Conservation (phyloP, 2,113 vertebrate species). For the Tachysurus fulvidraco region DNA sequence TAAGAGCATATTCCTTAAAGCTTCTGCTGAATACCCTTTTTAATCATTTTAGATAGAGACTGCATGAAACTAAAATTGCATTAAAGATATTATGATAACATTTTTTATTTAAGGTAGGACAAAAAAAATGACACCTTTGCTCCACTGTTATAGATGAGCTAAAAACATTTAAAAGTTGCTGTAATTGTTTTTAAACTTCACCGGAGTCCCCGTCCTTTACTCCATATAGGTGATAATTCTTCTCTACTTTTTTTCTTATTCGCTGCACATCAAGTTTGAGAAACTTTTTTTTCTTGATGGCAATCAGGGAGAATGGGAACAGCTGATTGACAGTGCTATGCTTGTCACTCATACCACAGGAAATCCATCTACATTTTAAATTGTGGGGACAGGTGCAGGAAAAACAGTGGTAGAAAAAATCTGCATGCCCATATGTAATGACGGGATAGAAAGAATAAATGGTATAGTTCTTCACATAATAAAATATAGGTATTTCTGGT, state of each 20-base stretch:
- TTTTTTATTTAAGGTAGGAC: neutral
- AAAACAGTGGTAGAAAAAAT: conserved; percentile 8
- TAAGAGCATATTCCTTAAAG: neutral
- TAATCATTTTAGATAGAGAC: neutral
- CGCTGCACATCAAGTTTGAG: conserved; percentile 54
- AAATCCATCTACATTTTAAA: conserved; percentile 41
- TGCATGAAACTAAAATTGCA: neutral
- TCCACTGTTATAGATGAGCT: neutral
- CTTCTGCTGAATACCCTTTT: neutral
- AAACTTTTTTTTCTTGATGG: conserved; percentile 59
- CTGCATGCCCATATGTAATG: neutral
- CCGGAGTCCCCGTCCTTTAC: neutral
- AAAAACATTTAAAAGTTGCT: neutral
- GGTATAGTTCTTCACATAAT: neutral
- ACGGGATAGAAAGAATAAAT: neutral
- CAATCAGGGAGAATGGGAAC: conserved; percentile 57
- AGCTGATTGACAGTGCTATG: conserved; percentile 62
- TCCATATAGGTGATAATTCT: neutral
- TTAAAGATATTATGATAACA: neutral
- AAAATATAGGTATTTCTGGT: neutral
- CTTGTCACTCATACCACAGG: conserved; percentile 66
- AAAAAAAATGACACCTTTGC: neutral
- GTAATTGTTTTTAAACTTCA: neutral
- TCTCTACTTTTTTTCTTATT: conserved; percentile 25
- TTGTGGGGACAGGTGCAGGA: conserved; percentile 29